These are phyloP conservation scores for Subanguina moxae DNA, from an alignment of 1,140 invertebrate species.

Conservation along the genomic window DNA sequence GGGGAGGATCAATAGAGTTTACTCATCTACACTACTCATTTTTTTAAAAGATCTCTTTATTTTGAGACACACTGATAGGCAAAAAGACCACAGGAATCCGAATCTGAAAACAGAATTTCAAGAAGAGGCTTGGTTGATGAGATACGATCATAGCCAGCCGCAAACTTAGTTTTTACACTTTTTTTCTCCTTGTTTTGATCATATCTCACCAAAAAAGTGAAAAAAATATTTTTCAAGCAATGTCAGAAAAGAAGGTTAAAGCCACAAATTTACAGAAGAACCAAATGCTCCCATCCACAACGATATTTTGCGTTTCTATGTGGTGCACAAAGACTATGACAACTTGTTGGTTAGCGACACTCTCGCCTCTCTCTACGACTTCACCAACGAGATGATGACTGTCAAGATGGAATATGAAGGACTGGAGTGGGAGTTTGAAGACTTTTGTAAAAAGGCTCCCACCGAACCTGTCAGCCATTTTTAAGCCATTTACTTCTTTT, in stretches of 20 bases:
- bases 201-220: no score
- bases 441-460: slow-evolving; percentile 55
- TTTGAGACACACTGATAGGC: no score
- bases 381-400: slow-evolving; percentile 55
- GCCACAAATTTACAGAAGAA: slow-evolving; percentile 14
- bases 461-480: slow-evolving; percentile 28
- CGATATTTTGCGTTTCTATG: slow-evolving; percentile 58
- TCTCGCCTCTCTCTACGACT: slow-evolving; percentile 49
- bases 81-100: no score
- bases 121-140: no score
- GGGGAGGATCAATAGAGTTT: no score
- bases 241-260: background rate
- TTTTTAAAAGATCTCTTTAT: no score
- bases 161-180: no score
- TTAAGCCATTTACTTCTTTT: background rate
- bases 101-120: no score
- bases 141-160: no score
- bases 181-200: no score
- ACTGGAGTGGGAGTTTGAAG: slow-evolving; percentile 45
- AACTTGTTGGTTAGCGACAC: slow-evolving; percentile 55
- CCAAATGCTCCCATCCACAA: slow-evolving; percentile 41
- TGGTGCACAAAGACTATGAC: slow-evolving; percentile 57
- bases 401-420: slow-evolving; percentile 44
- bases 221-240: no score
- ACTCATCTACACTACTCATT: no score